Percentiles rank a stretch among this genome's conserved stretches.
Evolutionary conservation across 2,888 invertebrate species (phyloP).

Genomic region (Ophion ellenae): DNA sequence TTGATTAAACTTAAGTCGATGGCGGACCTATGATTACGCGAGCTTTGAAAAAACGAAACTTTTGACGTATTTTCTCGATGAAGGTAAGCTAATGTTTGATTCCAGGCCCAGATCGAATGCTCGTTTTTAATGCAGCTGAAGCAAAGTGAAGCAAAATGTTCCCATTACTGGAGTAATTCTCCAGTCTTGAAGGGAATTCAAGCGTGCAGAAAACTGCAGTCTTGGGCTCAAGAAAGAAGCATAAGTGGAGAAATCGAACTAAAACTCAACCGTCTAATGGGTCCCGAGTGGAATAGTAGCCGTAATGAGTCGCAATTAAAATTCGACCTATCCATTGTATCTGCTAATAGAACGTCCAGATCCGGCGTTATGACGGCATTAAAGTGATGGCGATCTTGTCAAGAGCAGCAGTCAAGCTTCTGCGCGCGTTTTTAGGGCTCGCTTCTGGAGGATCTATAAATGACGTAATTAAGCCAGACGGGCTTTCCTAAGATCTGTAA

Average conservation of each 20-base stretch:
- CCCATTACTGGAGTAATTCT: slow-evolving; percentile 32
- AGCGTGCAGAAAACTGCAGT: slow-evolving; percentile 6
- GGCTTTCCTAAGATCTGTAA: slow-evolving; percentile 70
- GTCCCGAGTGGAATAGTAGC: slow-evolving; percentile 41
- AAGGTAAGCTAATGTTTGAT: slow-evolving; percentile 39
- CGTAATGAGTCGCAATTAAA: slow-evolving; percentile 72
- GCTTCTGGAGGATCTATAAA: slow-evolving; percentile 66
- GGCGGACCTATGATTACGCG: slow-evolving; percentile 28
- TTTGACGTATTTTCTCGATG: neutral
- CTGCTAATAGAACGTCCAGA: slow-evolving; percentile 76
- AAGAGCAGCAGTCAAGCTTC: slow-evolving; percentile 33
- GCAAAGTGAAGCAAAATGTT: slow-evolving; percentile 5
- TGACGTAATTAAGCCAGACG: slow-evolving; percentile 67
- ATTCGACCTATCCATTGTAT: slow-evolving; percentile 78
- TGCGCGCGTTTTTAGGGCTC: slow-evolving; percentile 33
- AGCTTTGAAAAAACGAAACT: neutral
- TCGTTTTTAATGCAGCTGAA: neutral
- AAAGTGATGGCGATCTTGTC: slow-evolving; percentile 68
- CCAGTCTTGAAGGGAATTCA: slow-evolving; percentile 5
- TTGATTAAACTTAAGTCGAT: slow-evolving; percentile 13
- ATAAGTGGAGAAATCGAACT: slow-evolving; percentile 28
- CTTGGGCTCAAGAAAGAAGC: neutral
- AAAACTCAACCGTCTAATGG: slow-evolving; percentile 34
- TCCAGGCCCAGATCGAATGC: neutral
- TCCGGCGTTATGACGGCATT: slow-evolving; percentile 68